A percentile compares a stretch with the other conserved stretches of the same genome.
phyloP scores from a whole-genome alignment of 2,113 vertebrate species.

The Ameiurus melas region DNA sequence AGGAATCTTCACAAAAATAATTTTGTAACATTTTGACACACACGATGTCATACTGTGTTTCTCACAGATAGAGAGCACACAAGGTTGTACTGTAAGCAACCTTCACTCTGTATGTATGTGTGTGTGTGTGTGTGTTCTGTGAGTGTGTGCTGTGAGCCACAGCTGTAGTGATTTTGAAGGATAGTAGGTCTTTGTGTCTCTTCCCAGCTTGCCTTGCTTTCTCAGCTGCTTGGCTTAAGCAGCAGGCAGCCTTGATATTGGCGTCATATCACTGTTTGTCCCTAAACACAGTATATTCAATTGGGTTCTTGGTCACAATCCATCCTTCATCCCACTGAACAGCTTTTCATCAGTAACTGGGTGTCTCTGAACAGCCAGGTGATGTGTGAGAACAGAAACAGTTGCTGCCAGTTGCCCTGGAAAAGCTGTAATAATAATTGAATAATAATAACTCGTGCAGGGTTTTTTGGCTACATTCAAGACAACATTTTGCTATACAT shows the following conservation, averaged over 20 bases:
- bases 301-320: not conserved
- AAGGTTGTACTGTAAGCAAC: not conserved
- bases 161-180: slow-evolving; percentile 4
- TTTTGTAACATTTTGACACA: not conserved
- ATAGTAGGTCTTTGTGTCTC: slow-evolving; percentile 12
- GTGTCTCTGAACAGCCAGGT: not conserved
- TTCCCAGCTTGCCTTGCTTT: slow-evolving; percentile 57
- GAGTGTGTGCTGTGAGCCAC: not conserved
- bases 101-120: not conserved
- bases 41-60: not conserved
- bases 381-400: not conserved
- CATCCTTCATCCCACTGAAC: not conserved
- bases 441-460: not conserved
- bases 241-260: slow-evolving; percentile 22
- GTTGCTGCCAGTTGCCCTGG: not conserved
- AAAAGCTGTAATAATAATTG: not conserved
- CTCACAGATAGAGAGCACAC: not conserved
- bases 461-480: not conserved
- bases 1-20: not conserved
- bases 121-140: not conserved
- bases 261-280: slow-evolving; percentile 33
- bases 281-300: slow-evolving; percentile 16
- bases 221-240: slow-evolving; percentile 63
- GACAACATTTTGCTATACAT: not conserved
- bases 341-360: not conserved